phyloP scores from a whole-genome alignment of 2,113 vertebrate species.

The Cichladusa arquata region DNA sequence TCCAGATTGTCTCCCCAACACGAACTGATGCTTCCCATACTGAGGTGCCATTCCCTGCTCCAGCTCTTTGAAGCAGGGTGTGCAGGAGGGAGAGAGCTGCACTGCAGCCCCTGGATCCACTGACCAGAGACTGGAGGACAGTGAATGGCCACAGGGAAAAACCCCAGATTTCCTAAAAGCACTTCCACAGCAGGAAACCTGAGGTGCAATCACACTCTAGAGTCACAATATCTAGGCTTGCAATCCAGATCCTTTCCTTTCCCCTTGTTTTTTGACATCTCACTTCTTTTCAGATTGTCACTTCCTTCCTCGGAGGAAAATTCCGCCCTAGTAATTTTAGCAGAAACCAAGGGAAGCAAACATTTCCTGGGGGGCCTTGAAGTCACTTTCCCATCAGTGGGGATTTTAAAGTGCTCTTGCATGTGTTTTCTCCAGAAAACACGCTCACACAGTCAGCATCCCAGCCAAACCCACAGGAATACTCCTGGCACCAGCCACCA shows the following conservation, averaged over 20 bases:
- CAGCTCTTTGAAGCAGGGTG: background rate
- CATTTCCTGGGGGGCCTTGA: background rate
- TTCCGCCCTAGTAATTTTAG: conserved; percentile 49
- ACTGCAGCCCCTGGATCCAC: background rate
- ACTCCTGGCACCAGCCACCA: background rate
- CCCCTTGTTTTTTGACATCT: background rate
- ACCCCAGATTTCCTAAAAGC: background rate
- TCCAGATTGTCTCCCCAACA: background rate
- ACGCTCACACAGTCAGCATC: background rate
- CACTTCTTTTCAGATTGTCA: conserved; percentile 8
- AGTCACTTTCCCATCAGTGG: background rate
- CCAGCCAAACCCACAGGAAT: accelerated
- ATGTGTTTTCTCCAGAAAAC: background rate
- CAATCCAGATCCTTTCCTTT: background rate
- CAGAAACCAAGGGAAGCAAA: background rate
- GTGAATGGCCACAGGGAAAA: background rate
- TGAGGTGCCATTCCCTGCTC: background rate
- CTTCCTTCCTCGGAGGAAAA: conserved; percentile 10
- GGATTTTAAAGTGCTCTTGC: conserved; percentile 4
- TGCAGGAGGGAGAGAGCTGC: background rate
- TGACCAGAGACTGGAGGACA: accelerated
- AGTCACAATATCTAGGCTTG: background rate
- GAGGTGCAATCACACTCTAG: background rate
- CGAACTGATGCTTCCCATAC: accelerated
- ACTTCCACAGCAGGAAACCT: background rate